A percentile compares a stretch with the other conserved stretches of the same genome.
These are phyloP conservation scores for Prochilodus magdalenae DNA, from an alignment of 2,113 vertebrate genomes.

Conservation along the genomic window DNA sequence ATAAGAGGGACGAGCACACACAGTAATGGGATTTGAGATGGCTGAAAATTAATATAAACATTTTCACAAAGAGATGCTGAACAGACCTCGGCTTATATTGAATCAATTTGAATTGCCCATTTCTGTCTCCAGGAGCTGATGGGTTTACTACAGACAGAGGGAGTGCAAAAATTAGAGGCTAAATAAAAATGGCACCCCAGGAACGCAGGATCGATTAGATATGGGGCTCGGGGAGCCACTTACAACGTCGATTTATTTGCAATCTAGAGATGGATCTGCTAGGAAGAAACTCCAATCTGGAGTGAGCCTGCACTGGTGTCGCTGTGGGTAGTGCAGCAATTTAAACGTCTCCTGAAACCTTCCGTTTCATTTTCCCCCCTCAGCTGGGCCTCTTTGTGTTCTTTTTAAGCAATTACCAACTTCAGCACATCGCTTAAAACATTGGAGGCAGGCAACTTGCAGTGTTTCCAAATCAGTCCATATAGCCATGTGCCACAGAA, in stretches of 20 bases:
- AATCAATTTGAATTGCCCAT: conserved; percentile 43
- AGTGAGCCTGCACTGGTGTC: neutral
- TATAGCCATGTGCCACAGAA: no score
- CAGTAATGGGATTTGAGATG: conserved; percentile 33
- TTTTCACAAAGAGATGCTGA: conserved; percentile 33
- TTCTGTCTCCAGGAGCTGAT: conserved; percentile 16
- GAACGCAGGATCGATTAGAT: conserved; percentile 7
- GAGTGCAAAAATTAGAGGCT: conserved; percentile 15
- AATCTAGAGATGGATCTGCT: conserved; percentile 7
- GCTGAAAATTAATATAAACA: conserved; percentile 27
- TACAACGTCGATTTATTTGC: conserved; percentile 12
- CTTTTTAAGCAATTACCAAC: no score
- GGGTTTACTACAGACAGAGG: conserved; percentile 8
- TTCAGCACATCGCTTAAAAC: neutral
- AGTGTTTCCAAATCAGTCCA: no score
- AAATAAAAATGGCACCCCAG: conserved; percentile 9
- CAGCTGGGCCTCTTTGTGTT: neutral
- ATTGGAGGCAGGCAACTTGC: no score
- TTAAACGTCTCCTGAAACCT: neutral
- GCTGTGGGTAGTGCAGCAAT: neutral
- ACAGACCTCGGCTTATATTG: conserved; percentile 27
- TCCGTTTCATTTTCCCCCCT: neutral
- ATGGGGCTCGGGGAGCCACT: neutral
- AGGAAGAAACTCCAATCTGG: neutral
- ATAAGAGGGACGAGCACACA: conserved; percentile 27